Evolutionary conservation across 2,888 invertebrate species (phyloP).

Genomic region (Drosophila formosana): DNA sequence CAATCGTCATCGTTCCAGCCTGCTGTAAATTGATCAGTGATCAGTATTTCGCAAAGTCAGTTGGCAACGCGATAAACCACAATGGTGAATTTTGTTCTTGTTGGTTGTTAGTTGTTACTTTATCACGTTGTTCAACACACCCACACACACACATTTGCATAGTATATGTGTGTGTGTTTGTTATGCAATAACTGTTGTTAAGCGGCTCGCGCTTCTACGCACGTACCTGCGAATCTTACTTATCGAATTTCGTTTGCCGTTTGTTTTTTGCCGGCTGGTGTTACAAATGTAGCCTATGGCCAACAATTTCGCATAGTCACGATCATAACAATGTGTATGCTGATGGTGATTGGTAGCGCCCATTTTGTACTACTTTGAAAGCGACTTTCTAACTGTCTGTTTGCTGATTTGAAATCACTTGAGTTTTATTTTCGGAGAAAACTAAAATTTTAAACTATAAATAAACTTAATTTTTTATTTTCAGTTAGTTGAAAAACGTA

Average conservation of each 20-base stretch:
- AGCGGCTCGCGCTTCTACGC: conserved; percentile 28
- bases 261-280: conserved; percentile 32
- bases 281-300: conserved; percentile 10
- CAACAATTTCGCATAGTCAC: conserved; percentile 35
- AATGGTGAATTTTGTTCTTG: conserved; percentile 9
- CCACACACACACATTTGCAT: background rate
- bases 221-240: conserved; percentile 34
- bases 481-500: no score
- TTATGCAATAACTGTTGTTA: conserved; percentile 50
- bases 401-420: conserved; percentile 19
- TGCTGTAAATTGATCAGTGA: conserved; percentile 14
- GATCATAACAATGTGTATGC: conserved; percentile 9
- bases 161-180: conserved; percentile 10
- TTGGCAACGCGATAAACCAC: conserved; percentile 28
- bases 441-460: no score
- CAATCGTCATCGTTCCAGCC: background rate
- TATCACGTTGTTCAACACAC: background rate
- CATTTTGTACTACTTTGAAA: conserved; percentile 16
- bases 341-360: background rate
- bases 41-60: conserved; percentile 8
- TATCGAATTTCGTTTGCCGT: conserved; percentile 38
- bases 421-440: background rate
- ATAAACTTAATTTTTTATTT: no score
- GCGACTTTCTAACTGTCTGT: conserved; percentile 44
- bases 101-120: background rate